Percentiles rank a stretch among this genome's conserved stretches.
Conservation (phyloP, 2,113 vertebrate genomes). For the Pimephales promelas region DNA sequence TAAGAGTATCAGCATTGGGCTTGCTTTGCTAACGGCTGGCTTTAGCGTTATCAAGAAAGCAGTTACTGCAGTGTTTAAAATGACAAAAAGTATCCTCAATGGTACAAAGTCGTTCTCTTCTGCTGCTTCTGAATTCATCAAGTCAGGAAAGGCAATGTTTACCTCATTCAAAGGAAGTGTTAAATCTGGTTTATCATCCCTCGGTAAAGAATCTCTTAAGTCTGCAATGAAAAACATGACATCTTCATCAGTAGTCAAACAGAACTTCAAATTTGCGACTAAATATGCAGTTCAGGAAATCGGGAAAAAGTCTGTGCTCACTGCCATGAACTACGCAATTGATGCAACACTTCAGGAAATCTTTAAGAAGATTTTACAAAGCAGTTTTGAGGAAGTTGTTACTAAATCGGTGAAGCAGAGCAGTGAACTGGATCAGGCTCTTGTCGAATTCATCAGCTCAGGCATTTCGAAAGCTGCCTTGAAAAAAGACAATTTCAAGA, state of each 20-base stretch:
- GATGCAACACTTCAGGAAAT: background rate
- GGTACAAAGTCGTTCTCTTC: constrained; percentile 36
- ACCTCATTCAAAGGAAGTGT: background rate
- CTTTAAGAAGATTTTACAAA: background rate
- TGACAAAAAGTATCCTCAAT: constrained; percentile 14
- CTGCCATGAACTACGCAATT: background rate
- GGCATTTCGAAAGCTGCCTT: background rate
- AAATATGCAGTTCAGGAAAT: background rate
- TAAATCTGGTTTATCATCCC: background rate
- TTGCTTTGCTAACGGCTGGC: background rate
- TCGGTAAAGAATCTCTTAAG: background rate
- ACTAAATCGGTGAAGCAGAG: background rate
- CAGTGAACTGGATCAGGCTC: background rate
- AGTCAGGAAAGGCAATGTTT: constrained; percentile 37
- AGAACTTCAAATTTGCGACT: background rate
- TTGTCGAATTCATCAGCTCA: background rate
- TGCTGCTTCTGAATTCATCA: constrained; percentile 18
- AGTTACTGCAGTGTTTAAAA: background rate
- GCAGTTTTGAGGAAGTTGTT: background rate
- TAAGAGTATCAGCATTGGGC: background rate
- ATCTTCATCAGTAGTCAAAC: background rate
- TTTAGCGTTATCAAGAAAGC: background rate
- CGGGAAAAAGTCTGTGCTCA: background rate
- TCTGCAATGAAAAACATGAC: background rate
- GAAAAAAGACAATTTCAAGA: background rate